Base-by-base conservation (phyloP, 2,797 vertebrate species). In the Lithobates pipiens region DNA sequence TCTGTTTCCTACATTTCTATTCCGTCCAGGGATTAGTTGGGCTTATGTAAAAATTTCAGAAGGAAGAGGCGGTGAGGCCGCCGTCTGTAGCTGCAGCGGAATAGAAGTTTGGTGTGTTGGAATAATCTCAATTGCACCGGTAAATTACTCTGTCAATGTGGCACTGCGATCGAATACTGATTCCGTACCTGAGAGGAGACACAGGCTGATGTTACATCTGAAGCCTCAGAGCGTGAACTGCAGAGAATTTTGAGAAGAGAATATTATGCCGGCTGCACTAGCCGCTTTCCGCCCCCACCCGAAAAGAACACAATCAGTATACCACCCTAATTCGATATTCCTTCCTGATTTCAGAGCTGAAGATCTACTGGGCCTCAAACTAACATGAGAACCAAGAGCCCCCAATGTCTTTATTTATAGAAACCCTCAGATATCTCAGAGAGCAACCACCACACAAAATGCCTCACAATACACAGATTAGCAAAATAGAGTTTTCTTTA, bases 121-220 rank as follows among this genome's bases (percentile, higher is more conserved):
- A 70, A 70, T 70, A 70, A 70, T 70, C 68, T 70, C 68, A 70
- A 34, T 70, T 70, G 68, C 68, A 34, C 29, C 29, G 29, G 29
- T 70, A 70, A 70, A 70, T 70, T 70, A 70, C 68, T 70, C 68
- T 70, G 29, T 70, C 68, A 70, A 15, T 70, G 68, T 70, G 29
- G 68, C 27, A 70, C 68, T 70, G 68, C 29, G 29, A 70, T 70
- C 68, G 29, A 70, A 70, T 70, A 70, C 29, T 70, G 68, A 70
- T 70, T 70, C 68, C 16, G 68, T 29, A 70, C 68, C 68, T 70
- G 27, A 70, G 32, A 70, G 29, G 68, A 70, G 32, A 70, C 29
- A 34, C 27, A 18, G 18, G 68, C 68, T 34, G 68, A 32, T 70
- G 68, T 34, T 70, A 70, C 18, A 70, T 70, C 29, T 21, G 68